These are phyloP conservation scores for Globicephala melas DNA, from an alignment of 2,113 vertebrate species.

Conservation along the genomic window DNA sequence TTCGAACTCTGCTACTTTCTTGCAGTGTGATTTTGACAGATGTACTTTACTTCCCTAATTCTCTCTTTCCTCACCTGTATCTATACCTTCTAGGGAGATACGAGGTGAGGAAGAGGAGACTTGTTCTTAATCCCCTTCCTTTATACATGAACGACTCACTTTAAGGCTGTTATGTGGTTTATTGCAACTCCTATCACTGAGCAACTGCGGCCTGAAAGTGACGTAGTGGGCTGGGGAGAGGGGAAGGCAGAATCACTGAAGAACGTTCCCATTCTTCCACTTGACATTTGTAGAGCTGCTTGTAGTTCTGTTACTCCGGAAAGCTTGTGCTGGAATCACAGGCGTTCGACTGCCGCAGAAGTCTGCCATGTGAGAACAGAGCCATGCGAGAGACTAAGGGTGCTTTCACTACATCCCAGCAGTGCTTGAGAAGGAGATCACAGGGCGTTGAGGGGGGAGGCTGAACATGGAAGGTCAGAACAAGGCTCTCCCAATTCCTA, in stretches of 20 bases:
- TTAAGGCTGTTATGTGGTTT: not conserved
- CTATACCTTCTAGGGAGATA: not conserved
- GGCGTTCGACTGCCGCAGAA: not conserved
- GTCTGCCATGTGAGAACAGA: not conserved
- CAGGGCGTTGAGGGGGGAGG: not conserved
- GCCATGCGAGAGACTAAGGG: not conserved
- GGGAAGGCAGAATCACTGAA: not conserved
- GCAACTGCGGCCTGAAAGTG: not conserved
- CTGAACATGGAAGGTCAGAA: not conserved
- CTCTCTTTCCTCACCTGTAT: not conserved
- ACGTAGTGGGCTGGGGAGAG: rapidly evolving
- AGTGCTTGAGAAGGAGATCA: not conserved
- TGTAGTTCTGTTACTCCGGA: not conserved
- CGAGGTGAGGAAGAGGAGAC: not conserved
- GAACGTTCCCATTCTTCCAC: not conserved
- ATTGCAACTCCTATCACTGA: not conserved
- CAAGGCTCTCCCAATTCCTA: not conserved
- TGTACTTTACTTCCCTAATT: not conserved
- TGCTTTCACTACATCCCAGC: not conserved
- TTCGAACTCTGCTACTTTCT: not conserved
- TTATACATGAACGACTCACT: not conserved
- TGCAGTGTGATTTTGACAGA: not conserved
- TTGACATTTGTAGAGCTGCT: not conserved
- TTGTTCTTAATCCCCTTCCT: not conserved
- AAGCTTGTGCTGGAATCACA: not conserved